These are phyloP conservation scores for Triplophysa yarkandensis DNA, from an alignment of 2,797 vertebrate genomes.

Conservation along the genomic window DNA sequence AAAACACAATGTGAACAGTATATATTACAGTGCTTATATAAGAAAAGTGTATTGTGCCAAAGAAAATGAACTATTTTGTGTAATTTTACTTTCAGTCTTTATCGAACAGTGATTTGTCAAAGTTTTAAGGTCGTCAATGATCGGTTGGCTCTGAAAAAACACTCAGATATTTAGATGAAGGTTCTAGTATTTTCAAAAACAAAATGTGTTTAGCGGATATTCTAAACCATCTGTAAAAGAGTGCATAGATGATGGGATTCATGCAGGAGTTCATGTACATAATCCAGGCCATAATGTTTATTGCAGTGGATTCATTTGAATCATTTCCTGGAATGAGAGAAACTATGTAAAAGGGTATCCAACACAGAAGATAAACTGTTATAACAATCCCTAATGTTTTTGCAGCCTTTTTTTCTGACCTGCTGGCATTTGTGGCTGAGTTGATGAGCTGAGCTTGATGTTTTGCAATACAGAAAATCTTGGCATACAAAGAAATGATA, in stretches of 20 bases:
- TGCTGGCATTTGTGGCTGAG: slow-evolving; percentile 46
- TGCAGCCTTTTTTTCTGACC: slow-evolving; percentile 67
- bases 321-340: slow-evolving; percentile 5
- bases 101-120: too few relatives aligned
- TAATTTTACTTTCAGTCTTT: too few relatives aligned
- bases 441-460: slow-evolving; percentile 59
- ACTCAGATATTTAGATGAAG: slow-evolving; percentile 5
- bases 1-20: too few relatives aligned
- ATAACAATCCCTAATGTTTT: slow-evolving; percentile 63
- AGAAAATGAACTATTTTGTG: too few relatives aligned
- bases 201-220: slow-evolving; percentile 60
- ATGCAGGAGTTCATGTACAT: slow-evolving; percentile 63
- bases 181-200: slow-evolving; percentile 48
- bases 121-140: background rate
- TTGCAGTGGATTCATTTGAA: slow-evolving; percentile 21
- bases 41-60: too few relatives aligned
- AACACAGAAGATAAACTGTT: slow-evolving; percentile 62
- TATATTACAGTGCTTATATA: too few relatives aligned
- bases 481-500: slow-evolving; percentile 60
- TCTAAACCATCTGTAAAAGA: slow-evolving; percentile 68
- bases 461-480: slow-evolving; percentile 61
- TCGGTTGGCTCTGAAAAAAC: background rate
- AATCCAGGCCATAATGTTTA: slow-evolving; percentile 57
- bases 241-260: slow-evolving; percentile 66
- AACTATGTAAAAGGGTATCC: slow-evolving; percentile 64